Conservation (phyloP, 2,888 invertebrate genomes). For the Ceriagrion tenellum region DNA sequence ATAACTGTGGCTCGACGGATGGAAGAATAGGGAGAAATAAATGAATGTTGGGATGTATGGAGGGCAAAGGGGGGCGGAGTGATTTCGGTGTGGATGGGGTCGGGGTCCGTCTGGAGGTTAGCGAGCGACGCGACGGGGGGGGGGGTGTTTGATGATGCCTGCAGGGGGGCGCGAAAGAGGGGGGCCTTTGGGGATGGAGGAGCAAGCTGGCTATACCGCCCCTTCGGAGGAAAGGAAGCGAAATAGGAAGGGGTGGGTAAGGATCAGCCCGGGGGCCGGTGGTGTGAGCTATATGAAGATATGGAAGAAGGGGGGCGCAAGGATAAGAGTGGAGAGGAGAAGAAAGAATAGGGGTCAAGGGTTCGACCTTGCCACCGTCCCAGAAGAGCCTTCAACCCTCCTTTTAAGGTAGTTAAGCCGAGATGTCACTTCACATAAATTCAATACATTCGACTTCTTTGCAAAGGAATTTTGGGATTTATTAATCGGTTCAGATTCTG, state of each 20-base stretch:
- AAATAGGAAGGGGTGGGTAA: background rate
- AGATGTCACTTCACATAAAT: too few species aligned
- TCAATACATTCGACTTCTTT: too few species aligned
- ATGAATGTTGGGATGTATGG: background rate
- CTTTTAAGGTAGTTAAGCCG: background rate
- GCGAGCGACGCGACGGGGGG: too few species aligned
- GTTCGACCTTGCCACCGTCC: slow-evolving; percentile 55
- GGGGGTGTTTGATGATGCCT: too few species aligned
- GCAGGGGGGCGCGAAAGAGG: background rate
- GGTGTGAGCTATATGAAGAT: background rate
- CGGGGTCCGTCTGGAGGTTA: too few species aligned
- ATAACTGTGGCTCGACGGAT: background rate
- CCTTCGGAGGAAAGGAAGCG: background rate
- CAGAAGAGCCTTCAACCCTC: slow-evolving; percentile 45
- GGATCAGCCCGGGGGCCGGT: background rate
- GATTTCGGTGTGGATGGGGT: background rate
- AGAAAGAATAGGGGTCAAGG: slow-evolving; percentile 44
- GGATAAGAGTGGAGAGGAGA: background rate
- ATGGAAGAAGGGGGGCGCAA: background rate
- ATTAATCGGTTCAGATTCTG: too few species aligned
- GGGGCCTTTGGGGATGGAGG: background rate
- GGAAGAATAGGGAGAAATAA: background rate
- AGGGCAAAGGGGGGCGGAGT: background rate
- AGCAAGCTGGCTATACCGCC: background rate
- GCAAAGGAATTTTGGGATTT: too few species aligned